Base-by-base conservation (phyloP, 2,888 invertebrate species). In the Theretra japonica region DNA sequence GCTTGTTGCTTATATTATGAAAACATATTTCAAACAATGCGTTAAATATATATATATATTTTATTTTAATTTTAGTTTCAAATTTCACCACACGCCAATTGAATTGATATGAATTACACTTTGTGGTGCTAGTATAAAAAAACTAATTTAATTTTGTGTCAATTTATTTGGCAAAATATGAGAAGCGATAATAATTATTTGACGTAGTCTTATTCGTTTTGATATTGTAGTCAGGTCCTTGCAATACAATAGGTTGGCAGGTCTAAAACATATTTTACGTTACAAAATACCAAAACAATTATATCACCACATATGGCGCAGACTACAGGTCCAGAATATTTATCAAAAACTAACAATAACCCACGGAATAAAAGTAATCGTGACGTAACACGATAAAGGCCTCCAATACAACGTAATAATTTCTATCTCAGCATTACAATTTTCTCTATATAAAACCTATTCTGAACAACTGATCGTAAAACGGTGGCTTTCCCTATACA, bases 401-500 rank as follows among this genome's bases (percentile, higher is more conserved):
- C n/a, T 75, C 28, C 75, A 78, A 75, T 77, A 74, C 71, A 69
- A 72, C 60, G 74, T 73, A 75, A 82, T 79, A 74, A 76, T 76
- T 78, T 74, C 68, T 69, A 72, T 77, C 69, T 76, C 58, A 59
- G 57, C 69, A 77, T 72, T 76, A 77, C 73, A 76, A 75, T 77
- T 75, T 77, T 68, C 74, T 79, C 71, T 71, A 70, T 76, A 81
- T 73, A 77, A 75, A 78, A 73, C 76, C 76, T 79, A 77, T 81
- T 80, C 73, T 70, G 77, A 77, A 80, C 75, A 78, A 80, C 72
- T 73, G 76, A 76, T 77, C 77, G 80, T 82, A 79, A 80, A 81
- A 82, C 75, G 75, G 74, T 71, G 68, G 71, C 74, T 75, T 73
- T 60, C 73, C 76, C 79, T 77, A 77, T 77, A 77, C 77, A 80